phyloP scores from a whole-genome alignment of 37 sponge, comb jelly and placozoan genomes.

The Crambe crambe region DNA sequence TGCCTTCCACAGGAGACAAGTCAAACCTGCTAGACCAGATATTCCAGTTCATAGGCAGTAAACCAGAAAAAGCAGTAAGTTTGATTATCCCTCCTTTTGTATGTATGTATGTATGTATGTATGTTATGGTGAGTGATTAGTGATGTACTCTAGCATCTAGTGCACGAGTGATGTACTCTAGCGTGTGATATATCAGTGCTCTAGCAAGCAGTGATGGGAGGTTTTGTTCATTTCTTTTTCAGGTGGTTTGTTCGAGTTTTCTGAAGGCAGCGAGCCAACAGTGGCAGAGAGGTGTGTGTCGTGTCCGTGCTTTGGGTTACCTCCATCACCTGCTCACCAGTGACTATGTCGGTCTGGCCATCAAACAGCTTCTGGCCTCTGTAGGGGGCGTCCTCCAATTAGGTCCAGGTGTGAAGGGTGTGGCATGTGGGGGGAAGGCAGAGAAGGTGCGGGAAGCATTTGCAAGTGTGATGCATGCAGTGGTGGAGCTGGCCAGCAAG shows the following conservation, averaged over 20 bases:
- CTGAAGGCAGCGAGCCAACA: slow-evolving; percentile 72
- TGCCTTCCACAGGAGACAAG: slow-evolving; percentile 18
- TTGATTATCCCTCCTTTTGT: too few relatives aligned
- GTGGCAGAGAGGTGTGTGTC: slow-evolving; percentile 65
- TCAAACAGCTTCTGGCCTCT: slow-evolving; percentile 71
- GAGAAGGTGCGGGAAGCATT: slow-evolving; percentile 70
- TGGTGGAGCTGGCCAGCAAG: slow-evolving; percentile 76
- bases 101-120: too few relatives aligned
- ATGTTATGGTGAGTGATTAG: too few relatives aligned
- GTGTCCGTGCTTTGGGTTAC: slow-evolving; percentile 76
- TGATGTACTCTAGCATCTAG: too few relatives aligned
- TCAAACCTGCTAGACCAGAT: slow-evolving; percentile 70
- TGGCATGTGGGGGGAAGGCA: slow-evolving; percentile 66
- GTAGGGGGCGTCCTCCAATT: slow-evolving; percentile 51
- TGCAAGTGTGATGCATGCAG: slow-evolving; percentile 66
- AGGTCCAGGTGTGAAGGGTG: slow-evolving; percentile 57
- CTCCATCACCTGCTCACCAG: slow-evolving; percentile 75
- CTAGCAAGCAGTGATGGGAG: too few relatives aligned
- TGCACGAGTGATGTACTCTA: too few relatives aligned
- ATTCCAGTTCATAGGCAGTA: slow-evolving; percentile 80
- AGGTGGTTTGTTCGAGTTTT: slow-evolving; percentile 79
- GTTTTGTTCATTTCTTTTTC: neutral
- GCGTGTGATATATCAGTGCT: too few relatives aligned
- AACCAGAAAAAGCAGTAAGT: slow-evolving; percentile 82
- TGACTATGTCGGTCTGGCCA: slow-evolving; percentile 36